A percentile compares a stretch with the other conserved stretches of the same genome.
phyloP scores from a whole-genome alignment of 2,797 vertebrate genomes.

The Halcyon chelicuti region DNA sequence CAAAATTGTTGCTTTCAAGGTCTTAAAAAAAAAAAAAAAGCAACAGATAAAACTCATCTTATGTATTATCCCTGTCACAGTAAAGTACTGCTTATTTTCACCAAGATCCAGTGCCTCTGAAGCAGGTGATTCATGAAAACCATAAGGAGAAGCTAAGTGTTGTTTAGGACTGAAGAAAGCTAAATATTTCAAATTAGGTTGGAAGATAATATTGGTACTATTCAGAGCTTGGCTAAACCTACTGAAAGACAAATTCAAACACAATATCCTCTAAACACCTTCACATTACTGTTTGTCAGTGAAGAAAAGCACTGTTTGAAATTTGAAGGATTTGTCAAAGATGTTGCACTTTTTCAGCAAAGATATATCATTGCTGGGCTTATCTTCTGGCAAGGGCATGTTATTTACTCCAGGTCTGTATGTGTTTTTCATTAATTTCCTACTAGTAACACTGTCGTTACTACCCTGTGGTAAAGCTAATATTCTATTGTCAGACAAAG shows the following conservation, averaged over 20 bases:
- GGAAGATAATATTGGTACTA: conserved; percentile 78
- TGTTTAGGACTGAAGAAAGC: conserved; percentile 84
- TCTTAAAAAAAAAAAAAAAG: background rate
- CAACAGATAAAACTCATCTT: conserved; percentile 76
- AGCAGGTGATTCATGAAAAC: conserved; percentile 78
- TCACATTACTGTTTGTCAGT: conserved; percentile 80
- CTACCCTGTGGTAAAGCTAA: conserved; percentile 54
- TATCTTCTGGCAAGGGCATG: background rate
- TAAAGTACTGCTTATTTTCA: conserved; percentile 85
- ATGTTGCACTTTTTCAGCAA: conserved; percentile 78
- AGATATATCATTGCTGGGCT: conserved; percentile 40
- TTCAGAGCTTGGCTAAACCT: conserved; percentile 82
- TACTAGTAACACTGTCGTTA: background rate
- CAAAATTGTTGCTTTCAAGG: conserved; percentile 1
- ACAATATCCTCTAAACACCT: conserved; percentile 78
- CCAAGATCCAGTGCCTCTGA: conserved; percentile 83
- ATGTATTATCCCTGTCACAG: conserved; percentile 77
- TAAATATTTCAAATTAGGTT: conserved; percentile 83
- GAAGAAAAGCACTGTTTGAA: conserved; percentile 85
- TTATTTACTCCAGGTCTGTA: background rate
- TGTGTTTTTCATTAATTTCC: conserved; percentile 4
- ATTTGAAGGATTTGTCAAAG: conserved; percentile 84
- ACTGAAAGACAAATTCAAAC: conserved; percentile 87
- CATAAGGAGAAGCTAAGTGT: conserved; percentile 80
- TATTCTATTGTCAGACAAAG: conserved; percentile 86